Conservation (phyloP, 2,113 vertebrate species). For the Megaceryle torquata region DNA sequence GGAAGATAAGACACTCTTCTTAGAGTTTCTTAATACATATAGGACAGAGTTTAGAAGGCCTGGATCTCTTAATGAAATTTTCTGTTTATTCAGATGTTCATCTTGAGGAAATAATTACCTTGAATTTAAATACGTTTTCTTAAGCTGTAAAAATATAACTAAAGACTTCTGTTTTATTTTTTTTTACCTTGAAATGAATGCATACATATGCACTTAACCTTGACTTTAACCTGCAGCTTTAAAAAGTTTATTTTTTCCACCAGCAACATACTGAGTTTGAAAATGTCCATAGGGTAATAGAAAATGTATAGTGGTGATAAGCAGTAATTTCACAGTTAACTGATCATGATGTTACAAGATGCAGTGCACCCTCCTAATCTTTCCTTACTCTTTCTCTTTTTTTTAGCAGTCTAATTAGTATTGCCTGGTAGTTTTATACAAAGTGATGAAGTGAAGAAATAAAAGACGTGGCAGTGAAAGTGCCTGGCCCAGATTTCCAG, state of each 20-base stretch:
- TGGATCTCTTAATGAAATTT: not conserved
- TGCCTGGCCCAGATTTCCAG: not conserved
- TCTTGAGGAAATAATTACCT: not conserved
- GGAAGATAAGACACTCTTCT: not conserved
- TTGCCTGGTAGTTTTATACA: not conserved
- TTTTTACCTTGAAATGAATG: not conserved
- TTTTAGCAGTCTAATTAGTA: not conserved
- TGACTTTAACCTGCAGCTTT: not conserved
- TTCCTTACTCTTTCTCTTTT: not conserved
- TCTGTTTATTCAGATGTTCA: not conserved
- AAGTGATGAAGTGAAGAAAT: constrained; percentile 13
- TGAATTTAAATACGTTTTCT: not conserved
- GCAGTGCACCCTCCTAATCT: constrained; percentile 10
- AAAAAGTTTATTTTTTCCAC: not conserved
- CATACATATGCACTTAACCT: not conserved
- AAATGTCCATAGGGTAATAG: constrained; percentile 57
- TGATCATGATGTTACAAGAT: constrained; percentile 40
- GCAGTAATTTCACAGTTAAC: constrained; percentile 62
- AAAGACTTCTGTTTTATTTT: not conserved
- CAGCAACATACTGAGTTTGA: not conserved
- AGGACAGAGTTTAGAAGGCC: not conserved
- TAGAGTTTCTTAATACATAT: not conserved
- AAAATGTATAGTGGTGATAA: constrained; percentile 55
- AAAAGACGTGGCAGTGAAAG: not conserved
- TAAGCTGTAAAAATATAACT: not conserved